phyloP scores from a whole-genome alignment of 2,113 vertebrate species.

The Phainopepla nitens region DNA sequence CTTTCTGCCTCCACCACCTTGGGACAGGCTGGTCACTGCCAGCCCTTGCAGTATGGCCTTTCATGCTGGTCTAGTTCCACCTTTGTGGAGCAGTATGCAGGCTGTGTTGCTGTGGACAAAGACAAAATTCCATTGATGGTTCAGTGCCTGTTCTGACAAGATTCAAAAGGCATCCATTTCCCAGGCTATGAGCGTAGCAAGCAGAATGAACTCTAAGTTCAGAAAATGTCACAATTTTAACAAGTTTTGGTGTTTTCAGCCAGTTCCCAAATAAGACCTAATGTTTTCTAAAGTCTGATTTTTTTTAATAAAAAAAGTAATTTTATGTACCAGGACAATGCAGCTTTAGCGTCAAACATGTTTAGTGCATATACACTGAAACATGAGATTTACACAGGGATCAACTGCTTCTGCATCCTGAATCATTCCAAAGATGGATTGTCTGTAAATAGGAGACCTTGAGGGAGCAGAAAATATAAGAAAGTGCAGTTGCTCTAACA shows the following conservation, averaged over 20 bases:
- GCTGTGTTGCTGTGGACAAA: background rate
- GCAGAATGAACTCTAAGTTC: background rate
- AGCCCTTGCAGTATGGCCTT: accelerated
- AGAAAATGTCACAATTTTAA: background rate
- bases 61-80: background rate
- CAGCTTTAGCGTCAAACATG: background rate
- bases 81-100: background rate
- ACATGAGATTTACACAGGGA: slow-evolving; percentile 50
- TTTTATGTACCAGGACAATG: background rate
- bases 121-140: background rate
- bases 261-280: background rate
- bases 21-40: background rate
- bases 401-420: slow-evolving; percentile 57
- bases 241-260: background rate
- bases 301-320: background rate
- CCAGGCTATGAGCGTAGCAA: background rate
- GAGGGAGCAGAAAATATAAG: slow-evolving; percentile 31
- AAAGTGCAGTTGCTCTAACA: slow-evolving; percentile 7
- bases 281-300: background rate
- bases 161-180: background rate
- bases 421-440: slow-evolving; percentile 44
- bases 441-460: slow-evolving; percentile 51
- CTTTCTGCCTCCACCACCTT: background rate
- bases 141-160: background rate
- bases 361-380: background rate